Conservation (phyloP, 2,797 vertebrate genomes). For the Silurus aristotelis region DNA sequence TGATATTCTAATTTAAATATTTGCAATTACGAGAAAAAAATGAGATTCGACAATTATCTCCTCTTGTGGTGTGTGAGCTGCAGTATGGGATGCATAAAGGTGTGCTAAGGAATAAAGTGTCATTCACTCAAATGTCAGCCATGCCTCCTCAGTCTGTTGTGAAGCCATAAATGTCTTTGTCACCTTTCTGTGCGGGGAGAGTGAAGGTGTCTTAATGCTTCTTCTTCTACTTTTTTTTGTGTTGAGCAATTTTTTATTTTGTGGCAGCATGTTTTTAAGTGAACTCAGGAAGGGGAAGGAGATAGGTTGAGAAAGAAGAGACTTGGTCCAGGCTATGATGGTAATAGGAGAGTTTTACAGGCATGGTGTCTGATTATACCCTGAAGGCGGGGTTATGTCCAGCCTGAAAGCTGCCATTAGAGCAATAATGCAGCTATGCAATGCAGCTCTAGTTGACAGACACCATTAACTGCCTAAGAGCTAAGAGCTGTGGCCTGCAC, state of each 20-base stretch:
- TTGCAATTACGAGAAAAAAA: not conserved
- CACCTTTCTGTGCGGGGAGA: not conserved
- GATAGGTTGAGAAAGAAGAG: not conserved
- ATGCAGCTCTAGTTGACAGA: conserved; percentile 89
- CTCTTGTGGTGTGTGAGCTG: not conserved
- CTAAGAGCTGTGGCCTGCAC: conserved; percentile 73
- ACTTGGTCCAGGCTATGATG: not conserved
- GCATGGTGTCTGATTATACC: conserved; percentile 52
- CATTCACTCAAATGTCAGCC: conserved; percentile 37
- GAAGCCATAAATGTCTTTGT: conserved; percentile 34
- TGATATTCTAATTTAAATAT: conserved; percentile 30
- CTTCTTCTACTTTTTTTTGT: not conserved
- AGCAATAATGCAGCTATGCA: conserved; percentile 81
- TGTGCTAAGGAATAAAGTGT: conserved; percentile 34
- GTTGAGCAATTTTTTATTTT: not conserved
- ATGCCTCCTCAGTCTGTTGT: conserved; percentile 22
- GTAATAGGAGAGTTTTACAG: conserved; percentile 17
- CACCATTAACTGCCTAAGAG: conserved; percentile 85
- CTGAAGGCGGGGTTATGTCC: conserved; percentile 81
- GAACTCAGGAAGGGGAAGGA: not conserved
- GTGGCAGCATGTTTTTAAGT: not conserved
- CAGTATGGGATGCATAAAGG: conserved; percentile 12
- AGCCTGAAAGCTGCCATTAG: conserved; percentile 74
- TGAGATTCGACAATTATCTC: conserved; percentile 5
- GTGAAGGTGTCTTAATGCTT: not conserved